Evolutionary conservation across 92 coral and sea anemone species (phyloP).

Genomic region (Paragorgia papillata): DNA sequence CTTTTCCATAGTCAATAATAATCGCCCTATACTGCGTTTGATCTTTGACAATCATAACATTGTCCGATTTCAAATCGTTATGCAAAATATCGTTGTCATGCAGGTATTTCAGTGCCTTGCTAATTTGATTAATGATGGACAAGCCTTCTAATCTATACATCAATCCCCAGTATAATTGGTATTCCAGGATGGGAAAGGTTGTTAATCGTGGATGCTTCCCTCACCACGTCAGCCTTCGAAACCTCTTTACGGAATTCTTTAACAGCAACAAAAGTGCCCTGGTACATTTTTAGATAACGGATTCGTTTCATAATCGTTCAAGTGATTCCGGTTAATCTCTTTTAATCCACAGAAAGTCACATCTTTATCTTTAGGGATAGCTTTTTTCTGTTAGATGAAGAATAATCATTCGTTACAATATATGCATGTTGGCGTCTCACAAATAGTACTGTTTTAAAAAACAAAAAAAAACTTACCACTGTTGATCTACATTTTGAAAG

Average conservation of each 20-base stretch:
- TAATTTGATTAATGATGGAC: background rate
- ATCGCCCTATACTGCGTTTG: slow-evolving; percentile 11
- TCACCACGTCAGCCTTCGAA: background rate
- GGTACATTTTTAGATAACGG: background rate
- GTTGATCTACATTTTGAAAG: too few relatives aligned
- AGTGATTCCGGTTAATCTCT: too few relatives aligned
- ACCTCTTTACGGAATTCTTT: background rate
- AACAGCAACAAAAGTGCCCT: background rate
- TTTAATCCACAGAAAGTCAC: too few relatives aligned
- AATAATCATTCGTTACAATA: too few relatives aligned
- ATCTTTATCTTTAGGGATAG: too few relatives aligned
- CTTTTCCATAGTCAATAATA: slow-evolving; percentile 52
- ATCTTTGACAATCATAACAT: slow-evolving; percentile 33
- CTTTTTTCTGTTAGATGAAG: too few relatives aligned
- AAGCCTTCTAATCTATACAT: background rate
- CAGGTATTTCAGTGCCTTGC: slow-evolving; percentile 38
- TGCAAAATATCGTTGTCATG: slow-evolving; percentile 44
- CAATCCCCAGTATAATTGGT: slow-evolving; percentile 2
- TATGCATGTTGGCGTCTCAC: too few relatives aligned
- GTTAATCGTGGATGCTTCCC: background rate
- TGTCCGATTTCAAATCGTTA: slow-evolving; percentile 48
- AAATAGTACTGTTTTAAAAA: too few relatives aligned
- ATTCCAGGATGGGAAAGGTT: slow-evolving; percentile 6
- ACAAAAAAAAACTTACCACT: too few relatives aligned
- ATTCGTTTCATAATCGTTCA: too few relatives aligned